Conservation (phyloP, 2,797 vertebrate genomes). For the Liasis olivaceus region DNA sequence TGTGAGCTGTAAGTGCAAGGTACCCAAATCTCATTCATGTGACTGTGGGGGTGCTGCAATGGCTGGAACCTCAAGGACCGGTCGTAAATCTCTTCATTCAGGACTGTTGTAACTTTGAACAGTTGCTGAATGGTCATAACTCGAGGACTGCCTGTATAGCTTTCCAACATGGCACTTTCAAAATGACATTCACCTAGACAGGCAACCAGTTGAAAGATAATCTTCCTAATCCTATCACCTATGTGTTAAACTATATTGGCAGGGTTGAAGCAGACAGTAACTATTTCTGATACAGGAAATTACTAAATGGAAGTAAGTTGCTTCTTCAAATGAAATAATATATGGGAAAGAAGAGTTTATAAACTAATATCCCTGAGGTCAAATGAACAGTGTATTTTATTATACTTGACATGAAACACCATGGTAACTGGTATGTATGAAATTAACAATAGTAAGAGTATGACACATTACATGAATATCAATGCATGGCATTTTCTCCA, state of each 20-base stretch:
- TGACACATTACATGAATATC: neutral
- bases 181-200: neutral
- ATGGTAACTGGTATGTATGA: neutral
- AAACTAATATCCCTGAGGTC: too few relatives aligned
- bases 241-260: neutral
- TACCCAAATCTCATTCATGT: too few relatives aligned
- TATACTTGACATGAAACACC: neutral
- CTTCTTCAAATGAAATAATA: neutral
- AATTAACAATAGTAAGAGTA: neutral
- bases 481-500: neutral
- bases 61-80: too few relatives aligned
- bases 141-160: too few relatives aligned
- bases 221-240: neutral
- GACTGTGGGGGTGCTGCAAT: too few relatives aligned
- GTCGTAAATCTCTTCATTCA: too few relatives aligned
- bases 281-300: neutral
- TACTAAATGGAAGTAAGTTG: neutral
- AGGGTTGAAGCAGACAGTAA: neutral
- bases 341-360: neutral
- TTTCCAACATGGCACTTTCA: neutral
- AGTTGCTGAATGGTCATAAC: too few relatives aligned
- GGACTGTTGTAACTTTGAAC: too few relatives aligned
- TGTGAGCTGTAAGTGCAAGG: too few relatives aligned
- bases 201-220: neutral
- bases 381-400: neutral